A percentile compares a stretch with the other conserved stretches of the same genome.
Conservation (phyloP, 2,113 vertebrate genomes). For the Antechinus flavipes region DNA sequence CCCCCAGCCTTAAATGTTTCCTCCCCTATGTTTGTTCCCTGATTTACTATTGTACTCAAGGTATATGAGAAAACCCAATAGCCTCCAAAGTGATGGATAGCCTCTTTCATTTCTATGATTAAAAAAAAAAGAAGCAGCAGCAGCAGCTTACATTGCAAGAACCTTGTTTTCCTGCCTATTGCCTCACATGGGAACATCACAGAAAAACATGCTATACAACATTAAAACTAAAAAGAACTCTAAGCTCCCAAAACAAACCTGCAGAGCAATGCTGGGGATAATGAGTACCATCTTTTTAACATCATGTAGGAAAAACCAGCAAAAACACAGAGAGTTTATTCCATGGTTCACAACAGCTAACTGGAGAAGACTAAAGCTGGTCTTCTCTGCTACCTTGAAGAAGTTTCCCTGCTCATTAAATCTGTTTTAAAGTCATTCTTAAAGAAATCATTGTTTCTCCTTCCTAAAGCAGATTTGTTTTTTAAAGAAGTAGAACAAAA, state of each 20-base stretch:
- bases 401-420: conserved; percentile 68
- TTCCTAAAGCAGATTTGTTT: conserved; percentile 48
- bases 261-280: conserved; percentile 52
- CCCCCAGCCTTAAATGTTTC: conserved; percentile 8
- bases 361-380: conserved; percentile 47
- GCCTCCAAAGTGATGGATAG: background rate
- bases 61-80: background rate
- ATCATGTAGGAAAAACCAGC: conserved; percentile 41
- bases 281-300: conserved; percentile 64
- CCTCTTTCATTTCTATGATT: conserved; percentile 26
- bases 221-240: conserved; percentile 46
- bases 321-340: conserved; percentile 54
- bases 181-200: conserved; percentile 75
- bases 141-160: conserved; percentile 47
- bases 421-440: conserved; percentile 60
- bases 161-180: conserved; percentile 49
- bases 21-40: conserved; percentile 49
- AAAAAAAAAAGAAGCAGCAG: conserved; percentile 6
- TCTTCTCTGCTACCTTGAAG: conserved; percentile 46
- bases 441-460: conserved; percentile 34
- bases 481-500: conserved; percentile 65
- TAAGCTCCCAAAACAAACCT: conserved; percentile 10
- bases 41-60: conserved; percentile 49
- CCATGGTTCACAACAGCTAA: conserved; percentile 40
- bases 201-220: conserved; percentile 49